A percentile compares a stretch with the other conserved stretches of the same genome.
Conservation (phyloP, 2,888 invertebrate species). For the Polia nebulosa region DNA sequence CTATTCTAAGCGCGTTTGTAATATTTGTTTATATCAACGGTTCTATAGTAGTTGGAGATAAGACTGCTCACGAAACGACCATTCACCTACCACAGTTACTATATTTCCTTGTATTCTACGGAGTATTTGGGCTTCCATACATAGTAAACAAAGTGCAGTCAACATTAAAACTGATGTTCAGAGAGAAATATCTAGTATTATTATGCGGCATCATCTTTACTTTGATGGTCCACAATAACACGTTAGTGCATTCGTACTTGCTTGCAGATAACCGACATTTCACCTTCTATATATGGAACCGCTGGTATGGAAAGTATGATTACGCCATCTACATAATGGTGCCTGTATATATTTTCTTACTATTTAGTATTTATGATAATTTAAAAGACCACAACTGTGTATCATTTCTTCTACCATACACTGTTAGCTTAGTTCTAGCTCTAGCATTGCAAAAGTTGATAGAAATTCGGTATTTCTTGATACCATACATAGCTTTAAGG, state of each 20-base stretch:
- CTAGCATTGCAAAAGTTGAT: constrained; percentile 96
- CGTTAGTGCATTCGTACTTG: constrained; percentile 97
- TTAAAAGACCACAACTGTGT: constrained; percentile 87
- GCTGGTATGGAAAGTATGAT: constrained; percentile 93
- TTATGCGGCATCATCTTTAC: constrained; percentile 79
- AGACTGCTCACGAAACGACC: constrained; percentile 95
- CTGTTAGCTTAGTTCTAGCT: constrained; percentile 91
- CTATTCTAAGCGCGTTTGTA: constrained; percentile 91
- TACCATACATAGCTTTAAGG: constrained; percentile 96
- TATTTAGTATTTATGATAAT: constrained; percentile 90
- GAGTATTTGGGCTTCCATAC: constrained; percentile 93
- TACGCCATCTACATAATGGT: constrained; percentile 93
- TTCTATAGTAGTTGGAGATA: constrained; percentile 98
- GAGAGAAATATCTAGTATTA: constrained; percentile 82
- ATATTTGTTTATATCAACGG: constrained; percentile 94
- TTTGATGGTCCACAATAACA: constrained; percentile 93
- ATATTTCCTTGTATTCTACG: constrained; percentile 94
- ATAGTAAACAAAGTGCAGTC: constrained; percentile 86
- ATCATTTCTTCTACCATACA: constrained; percentile 91
- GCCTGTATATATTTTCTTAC: constrained; percentile 94
- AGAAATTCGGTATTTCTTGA: constrained; percentile 98
- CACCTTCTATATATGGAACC: constrained; percentile 98
- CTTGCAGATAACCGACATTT: constrained; percentile 99
- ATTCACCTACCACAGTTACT: constrained; percentile 97
- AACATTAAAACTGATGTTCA: constrained; percentile 84